Base-by-base conservation (phyloP, 2,888 invertebrate genomes). In the Oscheius sp. region DNA sequence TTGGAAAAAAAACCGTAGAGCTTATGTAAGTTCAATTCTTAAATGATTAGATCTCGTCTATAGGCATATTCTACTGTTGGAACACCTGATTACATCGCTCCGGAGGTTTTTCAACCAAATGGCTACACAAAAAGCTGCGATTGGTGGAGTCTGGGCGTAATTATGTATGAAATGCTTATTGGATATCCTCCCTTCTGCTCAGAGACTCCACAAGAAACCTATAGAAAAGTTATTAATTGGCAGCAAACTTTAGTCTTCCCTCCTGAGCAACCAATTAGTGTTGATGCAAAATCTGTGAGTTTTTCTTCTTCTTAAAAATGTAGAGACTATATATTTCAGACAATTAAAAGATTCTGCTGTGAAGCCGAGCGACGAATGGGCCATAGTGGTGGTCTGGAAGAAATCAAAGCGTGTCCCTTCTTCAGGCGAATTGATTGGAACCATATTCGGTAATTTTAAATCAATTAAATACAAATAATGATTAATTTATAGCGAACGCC, bases 81-180 rank as follows among this genome's bases (percentile, higher is more conserved):
- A 65, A 99, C 98, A 58, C 98, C 98, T 2, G 98, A 99, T 90
- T 99, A 99, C 88, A 99, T 99, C 86, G 98, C 98, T 34, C 98
- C 98, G 0, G 98, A 99, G 90, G 97, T 98, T 83, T 98, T 90
- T 82, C 88, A 88, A 82, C 96, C 96, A 89, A 96, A 95, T 39
- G 98, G 98, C 48, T 99, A 99, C 88, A 95, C 95, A 3, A 93
- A 95, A 58, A 93, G 95, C 70, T 98, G 97, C 85, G 98, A 99
- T 89, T 99, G 96, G 95, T 98, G 98, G 98, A 96, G 96, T 73
- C 90, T 99, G 69, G 98, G 98, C 29, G 98, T 99, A 69, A 98
- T 98, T 84, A 98, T 99, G 98, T 98, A 97, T 89, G 98, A 99
- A 90, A 99, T 99, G 98, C 90, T 99, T 81, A 98, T 98, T 89